Evolutionary conservation across 2,113 vertebrate genomes (phyloP).

Genomic region (Antennarius striatus): DNA sequence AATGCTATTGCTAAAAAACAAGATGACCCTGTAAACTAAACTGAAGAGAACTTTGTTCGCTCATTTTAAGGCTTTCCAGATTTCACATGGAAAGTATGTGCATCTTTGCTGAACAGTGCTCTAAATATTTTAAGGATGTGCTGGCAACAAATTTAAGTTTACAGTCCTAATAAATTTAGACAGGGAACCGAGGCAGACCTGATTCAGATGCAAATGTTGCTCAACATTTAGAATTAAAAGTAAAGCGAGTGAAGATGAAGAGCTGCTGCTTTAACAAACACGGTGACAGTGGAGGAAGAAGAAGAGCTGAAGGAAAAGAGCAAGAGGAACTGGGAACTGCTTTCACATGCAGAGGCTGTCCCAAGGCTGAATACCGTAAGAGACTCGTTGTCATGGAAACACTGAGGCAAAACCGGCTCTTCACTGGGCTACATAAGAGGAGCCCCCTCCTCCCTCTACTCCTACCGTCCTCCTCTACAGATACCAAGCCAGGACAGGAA

Average conservation of each 20-base stretch:
- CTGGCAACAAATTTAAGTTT: conserved; percentile 2
- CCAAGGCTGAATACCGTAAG: conserved; percentile 67
- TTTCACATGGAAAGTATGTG: conserved; percentile 24
- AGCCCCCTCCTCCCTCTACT: not conserved
- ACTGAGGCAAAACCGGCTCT: conserved; percentile 62
- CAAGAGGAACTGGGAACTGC: conserved; percentile 56
- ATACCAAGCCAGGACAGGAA: conserved; percentile 57
- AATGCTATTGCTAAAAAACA: conserved; percentile 1
- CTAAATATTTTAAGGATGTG: conserved; percentile 34
- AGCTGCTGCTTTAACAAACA: conserved; percentile 15
- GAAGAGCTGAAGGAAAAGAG: conserved; percentile 26
- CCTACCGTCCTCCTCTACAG: conserved; percentile 29
- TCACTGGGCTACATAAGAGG: conserved; percentile 35
- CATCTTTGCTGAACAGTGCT: conserved; percentile 13
- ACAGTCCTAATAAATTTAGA: conserved; percentile 7
- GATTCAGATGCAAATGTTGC: conserved; percentile 42
- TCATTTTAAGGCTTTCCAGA: not conserved
- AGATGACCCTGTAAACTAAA: not conserved
- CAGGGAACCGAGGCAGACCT: conserved; percentile 10
- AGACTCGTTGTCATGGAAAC: conserved; percentile 76
- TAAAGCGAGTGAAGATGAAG: conserved; percentile 27
- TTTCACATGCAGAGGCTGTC: conserved; percentile 77
- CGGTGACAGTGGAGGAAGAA: conserved; percentile 12
- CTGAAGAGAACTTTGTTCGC: not conserved
- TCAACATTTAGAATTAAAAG: conserved; percentile 5